Base-by-base conservation (phyloP, 2,797 vertebrate species). In the Syngnathus acus region DNA sequence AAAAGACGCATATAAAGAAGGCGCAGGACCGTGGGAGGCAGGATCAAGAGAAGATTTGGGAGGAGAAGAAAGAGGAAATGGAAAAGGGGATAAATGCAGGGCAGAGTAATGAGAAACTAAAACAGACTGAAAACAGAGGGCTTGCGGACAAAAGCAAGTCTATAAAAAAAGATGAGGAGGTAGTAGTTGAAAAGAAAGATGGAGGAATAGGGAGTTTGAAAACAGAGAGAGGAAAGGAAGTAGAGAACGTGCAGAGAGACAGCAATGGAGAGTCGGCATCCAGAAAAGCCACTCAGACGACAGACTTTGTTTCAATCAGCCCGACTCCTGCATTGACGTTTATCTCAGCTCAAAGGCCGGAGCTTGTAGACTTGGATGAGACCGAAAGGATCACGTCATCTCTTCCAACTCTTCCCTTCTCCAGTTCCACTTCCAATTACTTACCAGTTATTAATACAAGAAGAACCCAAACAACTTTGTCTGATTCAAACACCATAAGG, bases 71-170 rank as follows among this genome's bases (percentile, higher is more conserved):
- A 78, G 70, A 68, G 68, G 74, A 85, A 76, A 76, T 57, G 74
- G 83, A 79, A 75, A 72, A 72, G 58, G 65, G 75, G 71, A 72
- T 75, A 72, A 80, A 75, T 76, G 68, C 65, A 54, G 71, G 72
- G 67, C 68, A 8, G 81, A 74, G 76, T 77, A 79, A 83, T 74
- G 71, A 84, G 67, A 78, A 78, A 73, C 64, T 66, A 78, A 84
- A 86, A 71, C 76, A 78, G 77, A 68, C 65, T 42, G 80, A 79
- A 68, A 74, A 43, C 68, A 68, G 37, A 9, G 68, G 73, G 68
- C 69, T 0, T 14, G 40, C 64, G 72, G 74, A 73, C 72, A 74
- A 74, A 72, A 32, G 11, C 1, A 23, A 32, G 66, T 65, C 71
- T 65, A 67, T 77, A 73, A 84, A 84, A 72, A 50, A 65, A 64